Base-by-base conservation (phyloP, 1,140 invertebrate genomes). In the Drosophila repletoides region DNA sequence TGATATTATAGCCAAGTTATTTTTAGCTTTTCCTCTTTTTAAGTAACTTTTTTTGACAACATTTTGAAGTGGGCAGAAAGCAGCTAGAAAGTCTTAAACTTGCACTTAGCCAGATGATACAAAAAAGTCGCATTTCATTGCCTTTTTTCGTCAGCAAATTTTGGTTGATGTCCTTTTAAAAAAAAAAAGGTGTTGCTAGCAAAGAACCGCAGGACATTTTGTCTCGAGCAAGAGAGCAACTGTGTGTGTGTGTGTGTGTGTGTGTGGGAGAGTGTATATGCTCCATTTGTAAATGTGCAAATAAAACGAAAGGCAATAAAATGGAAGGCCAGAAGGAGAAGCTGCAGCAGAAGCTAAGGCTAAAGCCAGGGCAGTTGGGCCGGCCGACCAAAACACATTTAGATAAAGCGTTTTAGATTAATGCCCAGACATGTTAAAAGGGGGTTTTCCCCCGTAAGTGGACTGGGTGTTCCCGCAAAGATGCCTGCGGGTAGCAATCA, bases 371-470 rank as follows among this genome's bases (percentile, higher is more conserved):
- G 43, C 53, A 64, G 31, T 53, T 69, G 49, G 52, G 41, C 51
- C 59, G 33, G 59, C 46, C 68, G 41, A 46, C 56, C 38, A 46
- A 73, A 77, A 70, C 48, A 79, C 79, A 84, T 84, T 84, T 84
- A 84, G 80, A 84, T 84, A 84, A 83, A 84, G 80, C 79, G 79
- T 72, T 84, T 84, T 79, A 86, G 79, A 86, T 84, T 74, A 84
- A 75, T 75, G 45, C 71, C 28, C 51, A 53, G 40, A 76, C 74
- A 75, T 74, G 53, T 84, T 68, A 43, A 38, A 34, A 9, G 36
- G 22, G 2, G 10, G 19, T 21, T n/a, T n/a, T n/a, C n/a, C n/a
- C n/a, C n/a, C n/a, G 24, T 2, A 9, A 19, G 24, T 22, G 31
- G 19, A 1, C 3, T 3, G 19, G 4, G 9, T 28, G 19, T 41